Conservation (phyloP, 1,140 invertebrate species). For the Anastrepha ludens region DNA sequence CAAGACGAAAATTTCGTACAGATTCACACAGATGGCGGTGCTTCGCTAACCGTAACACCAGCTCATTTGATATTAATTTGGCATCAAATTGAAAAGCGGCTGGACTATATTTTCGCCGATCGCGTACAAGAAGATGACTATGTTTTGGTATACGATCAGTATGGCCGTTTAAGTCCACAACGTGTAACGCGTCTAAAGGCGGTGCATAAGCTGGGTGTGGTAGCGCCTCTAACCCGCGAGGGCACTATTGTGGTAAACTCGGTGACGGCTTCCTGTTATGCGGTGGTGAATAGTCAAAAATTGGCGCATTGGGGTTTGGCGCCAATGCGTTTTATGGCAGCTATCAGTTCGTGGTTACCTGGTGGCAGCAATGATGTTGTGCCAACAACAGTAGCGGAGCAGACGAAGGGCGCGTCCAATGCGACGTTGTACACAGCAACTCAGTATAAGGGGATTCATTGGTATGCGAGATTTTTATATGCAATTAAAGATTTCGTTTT, state of each 20-base stretch:
- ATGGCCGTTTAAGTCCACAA: constrained; percentile 77
- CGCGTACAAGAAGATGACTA: constrained; percentile 76
- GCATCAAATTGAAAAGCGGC: constrained; percentile 68
- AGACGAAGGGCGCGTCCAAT: constrained; percentile 58
- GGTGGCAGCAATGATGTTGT: constrained; percentile 58
- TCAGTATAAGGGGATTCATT: constrained; percentile 83
- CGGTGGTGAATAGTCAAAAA: constrained; percentile 87
- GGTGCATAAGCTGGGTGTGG: constrained; percentile 83
- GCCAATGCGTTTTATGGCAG: constrained; percentile 81
- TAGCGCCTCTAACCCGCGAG: constrained; percentile 89
- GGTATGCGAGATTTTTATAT: constrained; percentile 90
- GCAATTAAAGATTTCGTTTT: constrained; percentile 81
- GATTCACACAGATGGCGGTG: constrained; percentile 82
- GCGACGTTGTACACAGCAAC: constrained; percentile 35
- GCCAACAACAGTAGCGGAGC: constrained; percentile 22
- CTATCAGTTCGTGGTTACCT: constrained; percentile 72
- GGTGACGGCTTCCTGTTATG: constrained; percentile 95
- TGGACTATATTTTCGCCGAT: constrained; percentile 78
- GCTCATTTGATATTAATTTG: constrained; percentile 84
- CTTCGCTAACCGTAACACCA: constrained; percentile 85
- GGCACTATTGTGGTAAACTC: constrained; percentile 94
- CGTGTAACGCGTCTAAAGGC: constrained; percentile 79
- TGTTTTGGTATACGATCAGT: constrained; percentile 74
- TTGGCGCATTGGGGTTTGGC: constrained; percentile 90
- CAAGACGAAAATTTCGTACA: constrained; percentile 82